Conservation (phyloP, 2,113 vertebrate genomes). For the Sinosuthora webbiana region DNA sequence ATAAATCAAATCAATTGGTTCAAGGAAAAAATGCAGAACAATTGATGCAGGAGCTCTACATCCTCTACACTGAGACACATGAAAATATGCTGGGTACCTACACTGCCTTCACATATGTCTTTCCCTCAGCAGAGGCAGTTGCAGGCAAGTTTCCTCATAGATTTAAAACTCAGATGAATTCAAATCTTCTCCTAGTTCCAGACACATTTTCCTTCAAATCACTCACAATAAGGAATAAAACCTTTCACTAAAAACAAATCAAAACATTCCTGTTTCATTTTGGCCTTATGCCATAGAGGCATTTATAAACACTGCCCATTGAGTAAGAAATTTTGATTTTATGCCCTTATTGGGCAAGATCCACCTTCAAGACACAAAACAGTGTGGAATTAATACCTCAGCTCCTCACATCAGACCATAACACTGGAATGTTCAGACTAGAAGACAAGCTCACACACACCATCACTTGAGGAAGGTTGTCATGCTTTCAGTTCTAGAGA, state of each 20-base stretch:
- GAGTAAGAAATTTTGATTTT: neutral
- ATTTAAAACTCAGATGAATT: neutral
- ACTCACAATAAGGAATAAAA: neutral
- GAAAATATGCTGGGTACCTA: neutral
- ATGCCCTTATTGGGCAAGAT: neutral
- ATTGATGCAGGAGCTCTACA: neutral
- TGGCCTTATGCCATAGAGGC: neutral
- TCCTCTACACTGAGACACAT: neutral
- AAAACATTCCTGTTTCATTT: neutral
- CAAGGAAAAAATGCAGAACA: neutral
- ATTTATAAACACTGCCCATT: neutral
- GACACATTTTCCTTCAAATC: neutral
- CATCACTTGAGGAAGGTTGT: neutral
- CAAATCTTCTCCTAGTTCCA: neutral
- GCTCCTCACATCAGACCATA: neutral
- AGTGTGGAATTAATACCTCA: neutral
- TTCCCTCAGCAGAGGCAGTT: neutral
- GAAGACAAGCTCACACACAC: neutral
- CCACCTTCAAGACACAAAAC: neutral
- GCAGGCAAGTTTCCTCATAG: neutral
- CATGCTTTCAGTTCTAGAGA: neutral
- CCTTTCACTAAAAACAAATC: neutral
- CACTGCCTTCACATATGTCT: neutral
- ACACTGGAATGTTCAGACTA: neutral
- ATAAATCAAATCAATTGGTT: neutral